Evolutionary conservation across 2,797 vertebrate genomes (phyloP), one percentile per base, ranked within the genome.

Genomic region (Hybognathus amarus): DNA sequence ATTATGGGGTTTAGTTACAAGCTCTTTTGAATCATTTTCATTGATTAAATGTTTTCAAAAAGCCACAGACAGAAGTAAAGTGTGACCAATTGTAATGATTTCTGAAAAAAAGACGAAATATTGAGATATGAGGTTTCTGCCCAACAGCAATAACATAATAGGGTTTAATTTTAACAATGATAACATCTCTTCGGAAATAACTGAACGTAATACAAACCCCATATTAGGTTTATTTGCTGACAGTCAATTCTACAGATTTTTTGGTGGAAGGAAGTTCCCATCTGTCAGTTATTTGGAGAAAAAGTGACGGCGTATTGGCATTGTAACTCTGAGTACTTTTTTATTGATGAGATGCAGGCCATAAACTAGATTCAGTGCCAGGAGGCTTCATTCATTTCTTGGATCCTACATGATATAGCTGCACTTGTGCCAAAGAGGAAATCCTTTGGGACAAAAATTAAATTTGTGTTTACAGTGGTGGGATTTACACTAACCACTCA

Each of bases 341-440:
- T 78, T 24, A 77, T 36, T 80, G 6, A 86, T 74, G 50, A 67
- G 63, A 85, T 50, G 52, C 27, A 54, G 40, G 45, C 84, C 76
- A 71, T 83, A 50, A 83, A 85, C 80, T 83, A 63, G 77, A 77
- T 71, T 80, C 70, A 76, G 81, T 85, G 81, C 76, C 86, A 86
- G 42, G 74, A 66, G 59, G 64, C 24, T 80, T 84, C 71, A 79
- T 83, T 85, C 69, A 84, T 83, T 54, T 80, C 40, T 84, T 85
- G 78, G 76, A 80, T 86, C 77, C 64, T 56, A 42, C 64, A 84
- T 61, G 67, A 78, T 70, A 69, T 75, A 70, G 71, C 64, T 79
- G 67, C 42, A 38, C 61, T 82, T 80, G 71, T 83, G 79, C 86
- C 79, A 86, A 83, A 59, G 80, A 87, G 83, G 76, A 75, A 80